Evolutionary conservation across 2,113 vertebrate species (phyloP).

Genomic region (Paracanthobrama guichenoti): DNA sequence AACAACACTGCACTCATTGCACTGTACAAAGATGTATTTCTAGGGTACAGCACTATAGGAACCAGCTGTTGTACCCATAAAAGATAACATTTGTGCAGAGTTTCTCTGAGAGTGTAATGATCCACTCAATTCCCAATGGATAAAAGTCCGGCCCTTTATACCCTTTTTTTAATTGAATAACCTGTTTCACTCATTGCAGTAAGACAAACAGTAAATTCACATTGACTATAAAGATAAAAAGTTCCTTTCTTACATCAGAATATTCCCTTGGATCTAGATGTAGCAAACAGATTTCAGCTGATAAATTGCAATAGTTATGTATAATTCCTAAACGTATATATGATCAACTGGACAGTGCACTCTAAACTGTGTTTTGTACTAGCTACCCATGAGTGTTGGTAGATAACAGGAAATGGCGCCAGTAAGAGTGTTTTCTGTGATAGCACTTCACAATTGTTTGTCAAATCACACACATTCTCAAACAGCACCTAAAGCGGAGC

Average conservation of each 20-base stretch:
- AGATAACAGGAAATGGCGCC: not conserved
- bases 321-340: too few species aligned
- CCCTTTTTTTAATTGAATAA: not conserved
- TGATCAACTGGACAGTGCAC: not conserved
- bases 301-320: not conserved
- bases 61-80: not conserved
- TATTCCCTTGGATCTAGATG: not conserved
- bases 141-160: too few species aligned
- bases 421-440: not conserved
- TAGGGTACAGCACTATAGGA: not conserved
- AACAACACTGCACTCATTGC: not conserved
- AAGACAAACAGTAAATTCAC: not conserved
- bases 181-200: not conserved
- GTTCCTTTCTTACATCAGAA: not conserved
- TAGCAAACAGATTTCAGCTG: not conserved
- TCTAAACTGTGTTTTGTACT: not conserved
- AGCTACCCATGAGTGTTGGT: not conserved
- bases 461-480: conserved; percentile 13
- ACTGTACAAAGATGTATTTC: not conserved
- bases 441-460: conserved; percentile 16
- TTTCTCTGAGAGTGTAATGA: not conserved
- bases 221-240: not conserved
- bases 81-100: not conserved
- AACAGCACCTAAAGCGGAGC: conserved; percentile 6
- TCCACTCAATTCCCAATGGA: not conserved